Evolutionary conservation across 2,797 vertebrate species (phyloP).

Genomic region (Channa striata): DNA sequence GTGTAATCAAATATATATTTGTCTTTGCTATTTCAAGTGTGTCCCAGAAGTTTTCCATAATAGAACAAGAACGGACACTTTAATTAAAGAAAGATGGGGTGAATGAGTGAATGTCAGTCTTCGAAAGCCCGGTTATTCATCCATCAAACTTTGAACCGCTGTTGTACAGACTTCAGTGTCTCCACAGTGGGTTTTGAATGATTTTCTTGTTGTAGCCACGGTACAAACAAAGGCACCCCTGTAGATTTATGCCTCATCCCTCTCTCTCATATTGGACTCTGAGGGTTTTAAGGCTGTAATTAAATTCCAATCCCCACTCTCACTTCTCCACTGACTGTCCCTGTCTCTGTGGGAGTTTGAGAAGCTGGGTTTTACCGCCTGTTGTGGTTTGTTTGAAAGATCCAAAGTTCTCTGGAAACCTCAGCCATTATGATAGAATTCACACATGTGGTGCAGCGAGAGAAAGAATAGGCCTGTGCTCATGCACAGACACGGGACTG

Average conservation of each 20-base stretch:
- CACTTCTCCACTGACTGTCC: slow-evolving; percentile 80
- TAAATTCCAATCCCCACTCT: slow-evolving; percentile 85
- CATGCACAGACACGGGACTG: slow-evolving; percentile 52
- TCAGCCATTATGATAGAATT: slow-evolving; percentile 77
- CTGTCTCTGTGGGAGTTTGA: slow-evolving; percentile 83
- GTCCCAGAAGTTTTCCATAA: slow-evolving; percentile 54
- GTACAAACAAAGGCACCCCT: slow-evolving; percentile 83
- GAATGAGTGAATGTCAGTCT: slow-evolving; percentile 67
- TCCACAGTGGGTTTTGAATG: slow-evolving; percentile 75
- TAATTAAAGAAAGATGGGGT: slow-evolving; percentile 78
- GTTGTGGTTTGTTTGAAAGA: slow-evolving; percentile 85
- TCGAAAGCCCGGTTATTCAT: slow-evolving; percentile 71
- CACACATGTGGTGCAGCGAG: slow-evolving; percentile 78
- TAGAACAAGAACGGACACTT: slow-evolving; percentile 63
- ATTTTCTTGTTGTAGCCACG: slow-evolving; percentile 79
- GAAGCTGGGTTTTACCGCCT: slow-evolving; percentile 82
- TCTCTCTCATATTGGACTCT: slow-evolving; percentile 83
- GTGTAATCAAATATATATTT: slow-evolving; percentile 70
- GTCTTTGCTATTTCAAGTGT: slow-evolving; percentile 59
- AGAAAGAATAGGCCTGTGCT: slow-evolving; percentile 54
- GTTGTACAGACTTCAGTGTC: slow-evolving; percentile 68
- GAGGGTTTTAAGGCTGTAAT: slow-evolving; percentile 83
- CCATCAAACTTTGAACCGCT: slow-evolving; percentile 72
- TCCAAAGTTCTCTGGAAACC: slow-evolving; percentile 79
- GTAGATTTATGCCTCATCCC: slow-evolving; percentile 82